These are phyloP conservation scores for Turritopsis dohrnii DNA, from an alignment of 30 jellyfish, hydroid and myxozoan species.

Conservation along the genomic window DNA sequence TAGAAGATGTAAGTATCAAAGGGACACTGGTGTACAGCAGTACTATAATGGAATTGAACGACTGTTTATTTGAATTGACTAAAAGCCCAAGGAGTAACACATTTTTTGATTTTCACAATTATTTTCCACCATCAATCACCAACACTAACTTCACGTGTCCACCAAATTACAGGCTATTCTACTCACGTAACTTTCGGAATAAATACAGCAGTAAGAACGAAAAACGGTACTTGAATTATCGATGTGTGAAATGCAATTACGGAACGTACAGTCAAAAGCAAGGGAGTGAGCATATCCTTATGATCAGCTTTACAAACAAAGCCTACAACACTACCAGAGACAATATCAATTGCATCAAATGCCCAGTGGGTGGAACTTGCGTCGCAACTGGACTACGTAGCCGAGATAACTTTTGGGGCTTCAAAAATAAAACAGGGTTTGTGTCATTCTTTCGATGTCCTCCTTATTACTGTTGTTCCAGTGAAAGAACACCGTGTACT, in stretches of 20 bases:
- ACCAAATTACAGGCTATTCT: not conserved
- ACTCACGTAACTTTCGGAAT: not conserved
- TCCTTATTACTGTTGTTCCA: constrained; percentile 27
- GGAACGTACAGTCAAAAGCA: not conserved
- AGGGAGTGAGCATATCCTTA: constrained; percentile 1
- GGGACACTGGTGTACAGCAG: not conserved
- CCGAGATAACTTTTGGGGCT: constrained; percentile 40
- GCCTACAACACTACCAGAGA: not conserved
- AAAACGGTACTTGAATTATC: not conserved
- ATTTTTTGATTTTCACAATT: not conserved
- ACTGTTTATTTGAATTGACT: not conserved
- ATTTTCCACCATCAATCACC: not conserved
- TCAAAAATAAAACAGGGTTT: not conserved
- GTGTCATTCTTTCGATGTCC: constrained; percentile 22
- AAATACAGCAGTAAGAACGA: too few species aligned
- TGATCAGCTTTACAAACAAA: not conserved
- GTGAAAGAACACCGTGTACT: constrained; percentile 15
- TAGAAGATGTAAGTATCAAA: not conserved
- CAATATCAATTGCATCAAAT: constrained; percentile 14
- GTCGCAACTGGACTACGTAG: not conserved
- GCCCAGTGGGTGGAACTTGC: constrained; percentile 44
- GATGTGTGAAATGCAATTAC: not conserved
- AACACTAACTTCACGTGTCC: not conserved
- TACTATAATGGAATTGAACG: not conserved
- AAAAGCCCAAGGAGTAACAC: not conserved